Evolutionary conservation across 2,113 vertebrate species (phyloP).

Genomic region (Indicator indicator): DNA sequence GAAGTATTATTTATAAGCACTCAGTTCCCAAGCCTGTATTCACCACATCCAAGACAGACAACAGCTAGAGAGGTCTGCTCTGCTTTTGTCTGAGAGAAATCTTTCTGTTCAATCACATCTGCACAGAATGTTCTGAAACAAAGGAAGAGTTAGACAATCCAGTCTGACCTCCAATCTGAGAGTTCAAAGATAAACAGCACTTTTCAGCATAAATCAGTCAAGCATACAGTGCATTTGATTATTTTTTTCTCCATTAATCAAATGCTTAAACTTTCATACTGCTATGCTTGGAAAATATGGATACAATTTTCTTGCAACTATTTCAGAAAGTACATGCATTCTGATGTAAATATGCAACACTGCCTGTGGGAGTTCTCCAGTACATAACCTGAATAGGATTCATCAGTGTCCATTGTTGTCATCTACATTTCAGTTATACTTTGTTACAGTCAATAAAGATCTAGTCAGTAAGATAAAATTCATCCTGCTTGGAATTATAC

Average conservation of each 20-base stretch:
- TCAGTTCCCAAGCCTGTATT: background rate
- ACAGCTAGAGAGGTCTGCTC: background rate
- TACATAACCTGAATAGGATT: background rate
- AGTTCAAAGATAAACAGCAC: slow-evolving; percentile 7
- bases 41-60: background rate
- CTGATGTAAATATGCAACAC: background rate
- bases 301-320: background rate
- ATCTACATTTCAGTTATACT: background rate
- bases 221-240: background rate
- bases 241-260: background rate
- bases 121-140: slow-evolving; percentile 23
- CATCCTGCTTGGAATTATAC: background rate
- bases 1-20: background rate
- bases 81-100: background rate
- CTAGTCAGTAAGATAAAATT: background rate
- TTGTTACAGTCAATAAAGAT: background rate
- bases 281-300: background rate
- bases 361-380: background rate
- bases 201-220: slow-evolving; percentile 22
- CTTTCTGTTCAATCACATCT: background rate
- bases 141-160: slow-evolving; percentile 13
- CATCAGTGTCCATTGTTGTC: background rate
- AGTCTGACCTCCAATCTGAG: background rate
- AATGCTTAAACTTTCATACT: background rate
- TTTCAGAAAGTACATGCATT: slow-evolving; percentile 1